Evolutionary conservation across 1,140 invertebrate species (phyloP).

Genomic region (Galleria mellonella): DNA sequence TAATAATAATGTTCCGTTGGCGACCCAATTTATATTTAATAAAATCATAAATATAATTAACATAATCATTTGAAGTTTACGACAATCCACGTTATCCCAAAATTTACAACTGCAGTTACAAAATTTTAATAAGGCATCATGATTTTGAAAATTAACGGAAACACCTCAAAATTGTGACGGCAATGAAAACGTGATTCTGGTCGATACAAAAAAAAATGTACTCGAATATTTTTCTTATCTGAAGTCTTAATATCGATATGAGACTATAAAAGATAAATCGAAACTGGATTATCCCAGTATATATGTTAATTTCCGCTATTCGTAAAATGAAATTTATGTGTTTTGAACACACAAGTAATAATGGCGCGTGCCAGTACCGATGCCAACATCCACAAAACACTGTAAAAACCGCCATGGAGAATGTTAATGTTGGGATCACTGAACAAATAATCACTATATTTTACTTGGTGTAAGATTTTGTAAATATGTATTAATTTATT

Average conservation of each 20-base stretch:
- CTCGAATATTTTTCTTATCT: slow-evolving; percentile 4
- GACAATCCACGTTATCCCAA: neutral
- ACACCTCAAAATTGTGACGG: slow-evolving; percentile 4
- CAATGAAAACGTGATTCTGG: slow-evolving; percentile 9
- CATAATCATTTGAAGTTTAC: slow-evolving; percentile 1
- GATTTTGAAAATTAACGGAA: slow-evolving; percentile 12
- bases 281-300: slow-evolving; percentile 13
- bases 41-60: slow-evolving; percentile 9
- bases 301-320: slow-evolving; percentile 9
- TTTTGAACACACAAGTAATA: neutral
- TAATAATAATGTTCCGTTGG: slow-evolving; percentile 7
- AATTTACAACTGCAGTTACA: neutral
- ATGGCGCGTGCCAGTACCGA: neutral
- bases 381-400: too few species aligned
- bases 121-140: slow-evolving; percentile 6
- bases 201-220: slow-evolving; percentile 1
- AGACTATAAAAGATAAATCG: slow-evolving; percentile 12
- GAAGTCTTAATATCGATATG: slow-evolving; percentile 8
- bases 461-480: too few species aligned
- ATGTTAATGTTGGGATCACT: too few species aligned
- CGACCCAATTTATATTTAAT: slow-evolving; percentile 8
- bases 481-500: too few species aligned
- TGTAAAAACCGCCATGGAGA: too few species aligned
- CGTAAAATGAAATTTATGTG: slow-evolving; percentile 1
- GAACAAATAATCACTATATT: too few species aligned